Percentiles rank a stretch among this genome's conserved stretches.
These are phyloP conservation scores for Cistogaster globosa DNA, from an alignment of 2,888 invertebrate species.

Conservation along the genomic window DNA sequence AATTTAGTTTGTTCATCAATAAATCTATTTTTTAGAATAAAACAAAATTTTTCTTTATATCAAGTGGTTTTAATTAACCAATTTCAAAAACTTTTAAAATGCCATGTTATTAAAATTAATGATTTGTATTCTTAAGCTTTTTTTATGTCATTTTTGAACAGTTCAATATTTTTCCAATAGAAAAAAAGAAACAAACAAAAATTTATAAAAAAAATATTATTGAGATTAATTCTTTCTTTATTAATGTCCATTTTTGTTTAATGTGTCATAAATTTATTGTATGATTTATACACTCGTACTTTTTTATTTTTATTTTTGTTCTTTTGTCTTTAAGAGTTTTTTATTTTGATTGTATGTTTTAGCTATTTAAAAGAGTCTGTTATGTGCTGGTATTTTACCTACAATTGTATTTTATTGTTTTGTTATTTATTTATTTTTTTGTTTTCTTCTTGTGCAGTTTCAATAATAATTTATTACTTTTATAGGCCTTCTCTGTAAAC, in stretches of 20 bases:
- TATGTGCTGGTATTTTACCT: constrained; percentile 1
- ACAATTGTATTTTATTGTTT: not conserved
- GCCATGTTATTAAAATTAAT: constrained; percentile 19
- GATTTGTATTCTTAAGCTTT: not conserved
- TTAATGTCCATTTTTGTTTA: constrained; percentile 31
- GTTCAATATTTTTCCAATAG: not conserved
- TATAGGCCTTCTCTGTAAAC: constrained; percentile 28
- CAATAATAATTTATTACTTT: constrained; percentile 59
- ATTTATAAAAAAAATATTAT: constrained; percentile 32
- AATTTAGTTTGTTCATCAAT: too few species aligned
- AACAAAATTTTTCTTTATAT: too few species aligned
- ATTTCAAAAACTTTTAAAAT: not conserved
- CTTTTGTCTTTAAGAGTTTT: constrained; percentile 9
- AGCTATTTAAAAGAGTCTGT: not conserved
- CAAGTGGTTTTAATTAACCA: too few species aligned
- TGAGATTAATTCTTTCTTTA: constrained; percentile 51
- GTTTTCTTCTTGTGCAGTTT: not conserved
- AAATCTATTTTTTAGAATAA: too few species aligned
- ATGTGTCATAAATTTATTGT: constrained; percentile 53
- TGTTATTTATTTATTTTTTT: not conserved
- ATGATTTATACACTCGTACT: constrained; percentile 36
- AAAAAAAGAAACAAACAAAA: not conserved
- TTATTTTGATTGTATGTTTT: not conserved
- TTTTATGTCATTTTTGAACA: not conserved
- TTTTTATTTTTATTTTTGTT: not conserved